A percentile compares a stretch with the other conserved stretches of the same genome.
Evolutionary conservation across 2,797 vertebrate genomes (phyloP).

Genomic region (Myioborus miniatus): DNA sequence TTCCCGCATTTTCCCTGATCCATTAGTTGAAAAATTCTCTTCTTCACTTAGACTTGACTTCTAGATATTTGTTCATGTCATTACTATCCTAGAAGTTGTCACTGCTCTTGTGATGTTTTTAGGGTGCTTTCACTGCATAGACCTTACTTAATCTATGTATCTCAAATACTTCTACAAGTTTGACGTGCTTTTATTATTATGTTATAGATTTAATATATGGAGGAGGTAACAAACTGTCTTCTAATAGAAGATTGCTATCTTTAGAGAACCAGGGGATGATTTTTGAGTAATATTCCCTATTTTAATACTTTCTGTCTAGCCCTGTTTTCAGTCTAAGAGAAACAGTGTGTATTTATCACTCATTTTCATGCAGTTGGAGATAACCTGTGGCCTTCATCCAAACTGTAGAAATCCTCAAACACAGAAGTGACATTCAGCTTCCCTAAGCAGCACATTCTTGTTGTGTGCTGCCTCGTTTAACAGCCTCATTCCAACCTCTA

Average conservation of each 20-base stretch:
- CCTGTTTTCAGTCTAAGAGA: neutral
- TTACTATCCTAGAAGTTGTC: neutral
- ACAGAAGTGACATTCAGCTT: neutral
- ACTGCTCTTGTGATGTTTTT: neutral
- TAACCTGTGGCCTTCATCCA: neutral
- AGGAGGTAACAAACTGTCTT: neutral
- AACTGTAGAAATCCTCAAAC: neutral
- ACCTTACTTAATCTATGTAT: neutral
- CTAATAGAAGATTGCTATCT: neutral
- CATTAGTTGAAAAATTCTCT: neutral
- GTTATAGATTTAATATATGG: neutral
- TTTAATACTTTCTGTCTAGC: neutral
- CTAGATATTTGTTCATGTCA: neutral
- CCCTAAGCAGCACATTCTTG: neutral
- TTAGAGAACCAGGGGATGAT: neutral
- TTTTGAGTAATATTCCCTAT: neutral
- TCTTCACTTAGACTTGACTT: neutral
- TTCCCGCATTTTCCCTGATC: neutral
- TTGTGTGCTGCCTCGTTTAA: neutral
- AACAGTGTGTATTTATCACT: neutral
- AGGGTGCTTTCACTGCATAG: neutral
- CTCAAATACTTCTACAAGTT: neutral
- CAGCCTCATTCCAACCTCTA: neutral
- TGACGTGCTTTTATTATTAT: neutral
- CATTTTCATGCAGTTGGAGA: neutral